Conservation (phyloP, 2,113 vertebrate genomes). For the Suricata suricatta region DNA sequence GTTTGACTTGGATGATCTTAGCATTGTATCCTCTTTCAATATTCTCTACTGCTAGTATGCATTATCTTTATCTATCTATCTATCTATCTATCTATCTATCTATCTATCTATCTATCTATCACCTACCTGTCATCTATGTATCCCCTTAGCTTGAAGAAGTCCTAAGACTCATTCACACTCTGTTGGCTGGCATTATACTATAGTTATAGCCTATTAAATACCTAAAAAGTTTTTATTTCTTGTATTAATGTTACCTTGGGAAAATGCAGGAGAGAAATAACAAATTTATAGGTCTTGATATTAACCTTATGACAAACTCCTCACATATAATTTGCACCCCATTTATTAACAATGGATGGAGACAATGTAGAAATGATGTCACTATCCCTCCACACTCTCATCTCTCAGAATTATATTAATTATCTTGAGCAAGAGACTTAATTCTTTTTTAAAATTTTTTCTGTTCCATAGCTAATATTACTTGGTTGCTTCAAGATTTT, state of each 20-base stretch:
- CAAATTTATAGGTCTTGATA: constrained; percentile 47
- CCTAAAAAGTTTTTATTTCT: background rate
- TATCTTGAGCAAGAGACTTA: background rate
- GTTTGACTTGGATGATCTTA: background rate
- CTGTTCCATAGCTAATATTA: background rate
- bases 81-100: too few species aligned
- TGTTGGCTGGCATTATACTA: background rate
- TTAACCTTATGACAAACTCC: constrained; percentile 27
- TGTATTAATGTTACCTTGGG: constrained; percentile 38
- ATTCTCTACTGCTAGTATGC: background rate
- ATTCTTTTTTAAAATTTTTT: constrained; percentile 21
- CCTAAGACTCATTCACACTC: background rate
- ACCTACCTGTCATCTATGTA: background rate
- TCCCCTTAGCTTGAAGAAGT: background rate
- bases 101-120: background rate
- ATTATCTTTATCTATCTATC: background rate
- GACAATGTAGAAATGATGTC: background rate
- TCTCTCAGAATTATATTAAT: background rate
- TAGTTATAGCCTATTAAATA: background rate
- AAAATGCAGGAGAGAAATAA: constrained; percentile 18
- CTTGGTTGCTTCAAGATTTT: background rate
- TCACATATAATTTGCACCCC: constrained; percentile 64
- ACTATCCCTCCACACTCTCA: background rate
- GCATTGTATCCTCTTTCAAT: background rate
- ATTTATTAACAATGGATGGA: constrained; percentile 70